phyloP scores from a whole-genome alignment of 2,113 vertebrate species.

The Ancistrus triradiatus region DNA sequence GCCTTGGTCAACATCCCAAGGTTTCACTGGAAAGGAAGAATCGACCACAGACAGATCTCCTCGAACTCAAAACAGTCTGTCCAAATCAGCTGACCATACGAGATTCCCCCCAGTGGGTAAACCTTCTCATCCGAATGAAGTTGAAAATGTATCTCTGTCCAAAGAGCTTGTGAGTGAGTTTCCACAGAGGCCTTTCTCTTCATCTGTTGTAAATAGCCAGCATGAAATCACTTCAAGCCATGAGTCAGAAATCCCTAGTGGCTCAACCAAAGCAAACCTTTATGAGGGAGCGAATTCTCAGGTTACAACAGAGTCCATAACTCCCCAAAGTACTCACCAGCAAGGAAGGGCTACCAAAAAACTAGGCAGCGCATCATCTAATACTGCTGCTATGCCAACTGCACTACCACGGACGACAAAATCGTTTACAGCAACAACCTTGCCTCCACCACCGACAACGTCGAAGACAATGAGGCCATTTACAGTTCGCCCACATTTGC shows the following conservation, averaged over 20 bases:
- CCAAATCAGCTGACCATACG: constrained; percentile 29
- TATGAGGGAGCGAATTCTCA: constrained; percentile 25
- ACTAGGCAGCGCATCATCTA: constrained; percentile 14
- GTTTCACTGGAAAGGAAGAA: constrained; percentile 16
- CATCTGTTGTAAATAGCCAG: constrained; percentile 16
- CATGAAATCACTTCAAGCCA: constrained; percentile 12
- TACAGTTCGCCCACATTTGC: constrained; percentile 26
- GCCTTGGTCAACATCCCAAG: constrained; percentile 39
- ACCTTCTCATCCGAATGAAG: constrained; percentile 5
- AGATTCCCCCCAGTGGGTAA: constrained; percentile 37
- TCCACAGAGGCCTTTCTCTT: constrained; percentile 26
- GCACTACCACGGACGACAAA: neutral
- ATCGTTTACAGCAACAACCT: neutral
- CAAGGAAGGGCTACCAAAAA: constrained; percentile 40
- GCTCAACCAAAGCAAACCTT: constrained; percentile 8
- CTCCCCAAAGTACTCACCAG: constrained; percentile 40
- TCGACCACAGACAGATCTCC: constrained; percentile 13
- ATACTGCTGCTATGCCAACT: constrained; percentile 4
- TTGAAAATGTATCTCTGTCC: constrained; percentile 1
- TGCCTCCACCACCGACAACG: constrained; percentile 4
- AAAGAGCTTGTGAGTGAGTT: constrained; percentile 27
- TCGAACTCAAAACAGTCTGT: neutral
- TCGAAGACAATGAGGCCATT: neutral
- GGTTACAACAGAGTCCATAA: constrained; percentile 18
- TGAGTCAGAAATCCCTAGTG: constrained; percentile 22